A percentile compares a stretch with the other conserved stretches of the same genome.
These are phyloP conservation scores for Drosophila santomea DNA, from an alignment of 1,140 invertebrate genomes.

Conservation along the genomic window DNA sequence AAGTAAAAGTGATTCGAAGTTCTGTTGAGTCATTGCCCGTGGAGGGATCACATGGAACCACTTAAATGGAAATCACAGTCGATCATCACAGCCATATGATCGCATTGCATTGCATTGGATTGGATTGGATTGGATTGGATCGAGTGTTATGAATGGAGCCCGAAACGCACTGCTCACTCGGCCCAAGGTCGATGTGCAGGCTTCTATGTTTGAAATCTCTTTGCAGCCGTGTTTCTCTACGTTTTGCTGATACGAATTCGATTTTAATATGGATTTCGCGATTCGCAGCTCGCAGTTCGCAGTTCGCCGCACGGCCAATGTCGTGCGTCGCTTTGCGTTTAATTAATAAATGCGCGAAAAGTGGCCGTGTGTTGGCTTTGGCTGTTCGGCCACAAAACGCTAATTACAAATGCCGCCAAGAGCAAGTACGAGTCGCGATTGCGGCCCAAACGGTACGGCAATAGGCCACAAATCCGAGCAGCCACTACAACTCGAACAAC, in stretches of 20 bases:
- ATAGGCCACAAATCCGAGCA: slow-evolving; percentile 8
- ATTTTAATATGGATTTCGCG: slow-evolving; percentile 53
- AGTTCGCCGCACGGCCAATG: slow-evolving; percentile 56
- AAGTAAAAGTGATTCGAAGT: slow-evolving; percentile 66
- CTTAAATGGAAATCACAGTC: slow-evolving; percentile 16
- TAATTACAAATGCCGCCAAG: slow-evolving; percentile 66
- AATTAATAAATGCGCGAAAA: slow-evolving; percentile 71
- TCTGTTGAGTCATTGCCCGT: slow-evolving; percentile 62
- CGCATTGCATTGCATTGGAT: background rate
- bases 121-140: slow-evolving; percentile 18
- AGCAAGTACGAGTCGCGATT: slow-evolving; percentile 46
- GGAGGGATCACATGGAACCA: slow-evolving; percentile 27
- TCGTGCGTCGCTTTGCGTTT: slow-evolving; percentile 61
- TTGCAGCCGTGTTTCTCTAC: slow-evolving; percentile 17
- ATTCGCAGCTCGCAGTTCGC: background rate
- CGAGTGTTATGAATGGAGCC: slow-evolving; percentile 64
- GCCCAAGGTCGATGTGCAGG: slow-evolving; percentile 68
- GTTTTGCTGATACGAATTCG: slow-evolving; percentile 49
- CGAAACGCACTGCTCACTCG: slow-evolving; percentile 28
- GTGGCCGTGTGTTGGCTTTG: slow-evolving; percentile 26
- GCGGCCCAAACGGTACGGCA: slow-evolving; percentile 7
- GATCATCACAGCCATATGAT: no score
- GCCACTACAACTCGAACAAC: slow-evolving; percentile 48
- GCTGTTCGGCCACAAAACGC: slow-evolving; percentile 40
- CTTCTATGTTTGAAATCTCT: slow-evolving; percentile 71